Evolutionary conservation across 2,888 invertebrate species (phyloP).

Genomic region (Sepiola atlantica): DNA sequence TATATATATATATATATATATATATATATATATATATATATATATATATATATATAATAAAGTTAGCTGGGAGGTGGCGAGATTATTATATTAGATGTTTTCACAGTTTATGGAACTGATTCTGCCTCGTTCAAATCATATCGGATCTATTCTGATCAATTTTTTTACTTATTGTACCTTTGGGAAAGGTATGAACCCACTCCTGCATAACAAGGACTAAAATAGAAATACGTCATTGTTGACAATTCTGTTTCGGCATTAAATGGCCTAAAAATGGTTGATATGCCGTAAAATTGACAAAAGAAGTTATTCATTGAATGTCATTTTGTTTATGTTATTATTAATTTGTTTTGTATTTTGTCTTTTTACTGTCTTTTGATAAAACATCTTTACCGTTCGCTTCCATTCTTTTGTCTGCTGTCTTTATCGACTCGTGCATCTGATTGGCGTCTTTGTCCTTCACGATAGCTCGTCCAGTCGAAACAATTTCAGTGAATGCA

Average conservation of each 20-base stretch:
- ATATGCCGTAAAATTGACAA: background rate
- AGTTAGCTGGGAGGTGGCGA: too few species aligned
- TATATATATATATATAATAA: background rate
- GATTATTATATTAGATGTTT: too few species aligned
- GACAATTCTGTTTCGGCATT: too few species aligned
- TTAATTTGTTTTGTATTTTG: background rate
- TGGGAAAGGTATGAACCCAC: too few species aligned
- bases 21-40: too few species aligned
- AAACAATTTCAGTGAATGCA: background rate
- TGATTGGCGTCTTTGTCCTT: background rate
- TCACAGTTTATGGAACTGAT: background rate
- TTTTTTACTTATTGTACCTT: too few species aligned
- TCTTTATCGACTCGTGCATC: background rate
- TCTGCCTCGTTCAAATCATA: too few species aligned
- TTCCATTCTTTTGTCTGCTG: background rate
- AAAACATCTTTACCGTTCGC: background rate
- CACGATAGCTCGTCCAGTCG: background rate
- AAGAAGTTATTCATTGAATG: background rate
- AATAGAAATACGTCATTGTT: too few species aligned
- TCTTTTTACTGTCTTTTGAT: background rate
- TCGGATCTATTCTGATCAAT: too few species aligned
- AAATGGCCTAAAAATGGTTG: too few species aligned
- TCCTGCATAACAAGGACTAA: too few species aligned
- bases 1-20: too few species aligned
- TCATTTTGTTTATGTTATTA: background rate